A percentile compares a stretch with the other conserved stretches of the same genome.
phyloP scores from a whole-genome alignment of 2,113 vertebrate genomes.

The Scytalopus superciliaris region DNA sequence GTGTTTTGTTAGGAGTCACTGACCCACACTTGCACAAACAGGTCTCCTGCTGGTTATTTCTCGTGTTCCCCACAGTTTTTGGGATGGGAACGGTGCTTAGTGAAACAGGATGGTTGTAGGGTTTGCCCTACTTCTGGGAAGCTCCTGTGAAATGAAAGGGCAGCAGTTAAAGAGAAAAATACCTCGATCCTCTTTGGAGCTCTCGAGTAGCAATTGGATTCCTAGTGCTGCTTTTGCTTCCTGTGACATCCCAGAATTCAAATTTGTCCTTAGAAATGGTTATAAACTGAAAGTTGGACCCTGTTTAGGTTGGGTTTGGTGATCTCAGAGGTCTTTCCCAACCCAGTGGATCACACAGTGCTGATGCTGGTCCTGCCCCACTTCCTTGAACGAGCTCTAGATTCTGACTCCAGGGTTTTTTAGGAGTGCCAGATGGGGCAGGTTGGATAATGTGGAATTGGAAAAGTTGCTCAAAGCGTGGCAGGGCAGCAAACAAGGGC shows the following conservation, averaged over 20 bases:
- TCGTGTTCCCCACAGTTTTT: not conserved
- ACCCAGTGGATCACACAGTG: not conserved
- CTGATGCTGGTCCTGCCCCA: not conserved
- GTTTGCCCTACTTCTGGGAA: not conserved
- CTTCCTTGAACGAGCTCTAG: not conserved
- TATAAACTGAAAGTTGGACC: not conserved
- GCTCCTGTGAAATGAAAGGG: not conserved
- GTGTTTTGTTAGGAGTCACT: not conserved
- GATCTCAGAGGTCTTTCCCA: not conserved
- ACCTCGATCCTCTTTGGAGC: not conserved
- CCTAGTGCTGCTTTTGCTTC: not conserved
- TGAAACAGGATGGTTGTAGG: not conserved
- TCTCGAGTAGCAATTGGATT: fast-evolving
- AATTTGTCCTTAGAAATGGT: not conserved
- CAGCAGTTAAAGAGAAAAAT: not conserved
- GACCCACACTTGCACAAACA: fast-evolving
- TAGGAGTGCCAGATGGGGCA: not conserved
- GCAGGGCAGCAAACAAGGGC: not conserved
- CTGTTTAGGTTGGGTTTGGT: not conserved
- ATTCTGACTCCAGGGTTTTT: not conserved
- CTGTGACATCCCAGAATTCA: not conserved
- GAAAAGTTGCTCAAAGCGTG: not conserved
- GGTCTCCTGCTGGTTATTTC: not conserved
- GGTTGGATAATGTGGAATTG: not conserved
- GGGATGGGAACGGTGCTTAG: not conserved